Evolutionary conservation across 1,140 invertebrate genomes (phyloP).

Genomic region (Glossosoma conforme): DNA sequence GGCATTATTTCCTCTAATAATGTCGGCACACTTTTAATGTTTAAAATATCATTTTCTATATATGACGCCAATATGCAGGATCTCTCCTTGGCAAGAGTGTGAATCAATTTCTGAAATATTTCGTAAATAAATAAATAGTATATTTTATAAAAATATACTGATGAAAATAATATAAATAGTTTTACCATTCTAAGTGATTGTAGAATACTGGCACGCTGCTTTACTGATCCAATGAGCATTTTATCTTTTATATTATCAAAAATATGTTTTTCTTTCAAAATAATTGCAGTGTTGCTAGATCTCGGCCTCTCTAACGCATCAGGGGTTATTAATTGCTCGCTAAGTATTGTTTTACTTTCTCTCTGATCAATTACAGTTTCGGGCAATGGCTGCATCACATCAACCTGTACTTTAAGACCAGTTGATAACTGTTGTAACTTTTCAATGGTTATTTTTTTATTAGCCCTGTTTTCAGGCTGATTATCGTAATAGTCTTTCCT

Average conservation of each 20-base stretch:
- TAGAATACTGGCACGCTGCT: constrained; percentile 22
- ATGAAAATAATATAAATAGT: constrained; percentile 1
- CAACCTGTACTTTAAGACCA: constrained; percentile 22
- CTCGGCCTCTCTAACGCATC: too few relatives aligned
- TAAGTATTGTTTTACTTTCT: too few relatives aligned
- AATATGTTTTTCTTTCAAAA: constrained; percentile 1
- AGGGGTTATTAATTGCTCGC: too few relatives aligned
- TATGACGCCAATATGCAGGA: constrained; percentile 19
- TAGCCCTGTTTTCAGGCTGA: not conserved
- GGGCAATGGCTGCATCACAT: constrained; percentile 15
- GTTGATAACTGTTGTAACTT: constrained; percentile 28
- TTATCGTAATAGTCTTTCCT: too few relatives aligned
- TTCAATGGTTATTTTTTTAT: constrained; percentile 21
- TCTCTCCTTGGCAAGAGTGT: constrained; percentile 27
- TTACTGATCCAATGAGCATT: constrained; percentile 15
- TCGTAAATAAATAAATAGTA: constrained; percentile 1
- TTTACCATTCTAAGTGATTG: constrained; percentile 25
- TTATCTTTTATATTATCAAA: constrained; percentile 9
- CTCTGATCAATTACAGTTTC: too few relatives aligned
- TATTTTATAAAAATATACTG: constrained; percentile 2
- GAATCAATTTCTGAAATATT: constrained; percentile 27
- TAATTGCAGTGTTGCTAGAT: too few relatives aligned
- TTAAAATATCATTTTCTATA: constrained; percentile 27
- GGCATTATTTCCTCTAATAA: constrained; percentile 22
- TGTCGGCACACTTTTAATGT: constrained; percentile 12